A percentile compares a stretch with the other conserved stretches of the same genome.
These are phyloP conservation scores for Candoia aspera DNA, from an alignment of 2,113 vertebrate genomes.

Conservation along the genomic window DNA sequence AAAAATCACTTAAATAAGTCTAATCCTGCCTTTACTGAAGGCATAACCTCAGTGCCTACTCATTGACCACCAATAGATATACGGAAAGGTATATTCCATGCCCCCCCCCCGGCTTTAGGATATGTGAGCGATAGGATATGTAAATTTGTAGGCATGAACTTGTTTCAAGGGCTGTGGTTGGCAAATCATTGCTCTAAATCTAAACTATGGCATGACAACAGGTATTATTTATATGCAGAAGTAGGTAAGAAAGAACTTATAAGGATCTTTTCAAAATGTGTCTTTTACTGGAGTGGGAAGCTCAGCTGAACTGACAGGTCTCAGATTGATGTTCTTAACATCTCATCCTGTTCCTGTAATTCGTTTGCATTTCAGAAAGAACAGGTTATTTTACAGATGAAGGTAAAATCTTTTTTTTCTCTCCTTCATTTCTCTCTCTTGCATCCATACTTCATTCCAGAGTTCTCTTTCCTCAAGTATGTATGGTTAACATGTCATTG, in stretches of 20 bases:
- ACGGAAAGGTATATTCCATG: background rate
- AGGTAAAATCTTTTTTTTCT: background rate
- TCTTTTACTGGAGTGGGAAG: background rate
- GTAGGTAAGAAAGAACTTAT: background rate
- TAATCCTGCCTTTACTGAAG: background rate
- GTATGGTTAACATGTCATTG: background rate
- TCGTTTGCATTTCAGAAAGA: background rate
- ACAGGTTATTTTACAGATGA: fast-evolving
- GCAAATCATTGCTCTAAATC: background rate
- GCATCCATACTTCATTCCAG: background rate
- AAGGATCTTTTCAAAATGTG: background rate
- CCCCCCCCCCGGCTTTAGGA: background rate
- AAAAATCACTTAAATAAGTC: background rate
- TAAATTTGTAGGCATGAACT: background rate
- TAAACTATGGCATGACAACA: background rate
- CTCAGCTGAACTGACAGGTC: background rate
- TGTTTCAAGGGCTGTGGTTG: background rate
- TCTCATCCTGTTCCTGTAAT: too few species aligned
- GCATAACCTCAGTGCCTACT: background rate
- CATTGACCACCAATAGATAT: background rate
- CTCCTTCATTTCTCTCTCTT: background rate
- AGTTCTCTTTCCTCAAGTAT: background rate
- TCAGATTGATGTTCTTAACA: background rate
- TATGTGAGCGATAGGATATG: background rate
- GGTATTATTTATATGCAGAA: background rate